Percentiles rank a stretch among this genome's conserved stretches.
Conservation (phyloP, 2,888 invertebrate species). For the Melanchra persicariae region DNA sequence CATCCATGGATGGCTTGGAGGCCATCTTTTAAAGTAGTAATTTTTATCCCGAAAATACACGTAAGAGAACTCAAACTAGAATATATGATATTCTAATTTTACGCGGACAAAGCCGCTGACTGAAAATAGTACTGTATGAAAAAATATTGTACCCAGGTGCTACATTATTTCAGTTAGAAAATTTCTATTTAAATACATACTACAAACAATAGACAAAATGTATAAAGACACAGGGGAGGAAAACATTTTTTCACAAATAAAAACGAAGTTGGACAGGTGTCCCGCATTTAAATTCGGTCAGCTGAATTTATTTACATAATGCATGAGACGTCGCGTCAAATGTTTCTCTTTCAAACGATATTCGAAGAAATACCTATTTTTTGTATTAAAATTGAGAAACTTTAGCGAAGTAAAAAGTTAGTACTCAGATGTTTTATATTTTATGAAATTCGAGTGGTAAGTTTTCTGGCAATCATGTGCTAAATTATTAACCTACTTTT, state of each 20-base stretch:
- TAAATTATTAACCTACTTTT: background rate
- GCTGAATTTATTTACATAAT: constrained; percentile 56
- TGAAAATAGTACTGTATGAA: no score
- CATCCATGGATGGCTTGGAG: no score
- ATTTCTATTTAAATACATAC: no score
- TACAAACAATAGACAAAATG: background rate
- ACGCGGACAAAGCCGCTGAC: no score
- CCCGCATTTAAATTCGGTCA: constrained; percentile 56
- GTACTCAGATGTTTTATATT: background rate
- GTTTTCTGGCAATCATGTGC: no score
- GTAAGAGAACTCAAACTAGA: no score
- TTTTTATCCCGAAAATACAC: no score
- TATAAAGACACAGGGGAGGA: background rate
- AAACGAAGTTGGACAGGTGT: constrained; percentile 44
- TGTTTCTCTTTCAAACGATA: constrained; percentile 23
- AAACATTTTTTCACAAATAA: constrained; percentile 27
- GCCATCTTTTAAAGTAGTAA: no score
- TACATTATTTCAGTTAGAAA: no score
- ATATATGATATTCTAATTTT: no score
- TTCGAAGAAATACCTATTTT: background rate
- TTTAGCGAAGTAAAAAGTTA: background rate
- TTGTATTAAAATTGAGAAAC: background rate
- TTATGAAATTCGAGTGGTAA: background rate
- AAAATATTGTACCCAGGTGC: no score
- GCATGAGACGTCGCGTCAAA: constrained; percentile 45